These are phyloP conservation scores for Hirundichthys speculiger DNA, from an alignment of 2,113 vertebrate genomes.

Conservation along the genomic window DNA sequence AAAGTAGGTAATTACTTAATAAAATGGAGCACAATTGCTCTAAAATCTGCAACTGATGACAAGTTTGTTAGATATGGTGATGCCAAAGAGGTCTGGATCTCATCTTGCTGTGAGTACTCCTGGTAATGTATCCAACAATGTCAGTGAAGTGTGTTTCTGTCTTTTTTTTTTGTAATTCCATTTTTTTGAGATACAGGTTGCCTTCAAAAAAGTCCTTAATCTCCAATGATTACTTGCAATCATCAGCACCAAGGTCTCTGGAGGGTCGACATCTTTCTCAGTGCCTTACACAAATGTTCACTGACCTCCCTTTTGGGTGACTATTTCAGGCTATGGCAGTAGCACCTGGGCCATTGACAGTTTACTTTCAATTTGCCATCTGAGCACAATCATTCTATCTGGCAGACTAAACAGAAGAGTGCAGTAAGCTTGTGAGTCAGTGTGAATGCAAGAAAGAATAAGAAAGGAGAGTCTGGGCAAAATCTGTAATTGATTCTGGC, in stretches of 20 bases:
- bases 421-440: slow-evolving; percentile 18
- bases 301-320: slow-evolving; percentile 66
- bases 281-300: slow-evolving; percentile 21
- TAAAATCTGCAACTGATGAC: slow-evolving; percentile 81
- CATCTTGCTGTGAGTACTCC: slow-evolving; percentile 59
- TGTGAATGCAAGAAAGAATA: slow-evolving; percentile 2
- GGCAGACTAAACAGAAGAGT: slow-evolving; percentile 55
- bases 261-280: not conserved
- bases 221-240: slow-evolving; percentile 19
- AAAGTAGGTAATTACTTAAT: slow-evolving; percentile 82
- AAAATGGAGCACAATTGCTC: too few species aligned
- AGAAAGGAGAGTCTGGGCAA: slow-evolving; percentile 27
- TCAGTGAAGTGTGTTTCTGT: slow-evolving; percentile 60
- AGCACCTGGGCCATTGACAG: slow-evolving; percentile 64
- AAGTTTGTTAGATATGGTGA: slow-evolving; percentile 81
- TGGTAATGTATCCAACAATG: slow-evolving; percentile 73
- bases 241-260: too few species aligned
- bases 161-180: slow-evolving; percentile 20
- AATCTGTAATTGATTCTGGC: slow-evolving; percentile 56
- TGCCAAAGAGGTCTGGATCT: slow-evolving; percentile 77
- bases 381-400: slow-evolving; percentile 55
- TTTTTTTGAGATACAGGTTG: slow-evolving; percentile 44
- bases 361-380: slow-evolving; percentile 68
- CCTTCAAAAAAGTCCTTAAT: slow-evolving; percentile 44
- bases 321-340: slow-evolving; percentile 61